These are phyloP conservation scores for Sebastes dallii DNA, from an alignment of 2,797 vertebrate species.

Conservation along the genomic window DNA sequence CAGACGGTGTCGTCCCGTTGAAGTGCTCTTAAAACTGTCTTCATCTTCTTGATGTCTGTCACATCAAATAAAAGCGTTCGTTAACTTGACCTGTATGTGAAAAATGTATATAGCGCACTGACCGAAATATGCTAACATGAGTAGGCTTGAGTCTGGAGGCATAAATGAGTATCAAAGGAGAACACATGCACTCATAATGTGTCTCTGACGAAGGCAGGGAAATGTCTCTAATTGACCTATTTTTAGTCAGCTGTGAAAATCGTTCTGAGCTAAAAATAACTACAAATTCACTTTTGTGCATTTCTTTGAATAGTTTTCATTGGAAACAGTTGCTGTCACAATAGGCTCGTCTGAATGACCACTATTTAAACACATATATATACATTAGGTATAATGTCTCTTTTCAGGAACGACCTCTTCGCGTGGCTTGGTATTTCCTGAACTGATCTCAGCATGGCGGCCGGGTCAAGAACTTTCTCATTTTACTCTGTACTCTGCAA, in stretches of 20 bases:
- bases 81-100: not conserved
- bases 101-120: not conserved
- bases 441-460: no score
- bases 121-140: not conserved
- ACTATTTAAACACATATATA: not conserved
- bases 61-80: not conserved
- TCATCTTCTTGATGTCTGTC: not conserved
- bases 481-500: no score
- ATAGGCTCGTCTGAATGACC: not conserved
- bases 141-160: not conserved
- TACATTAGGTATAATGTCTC: not conserved
- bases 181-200: not conserved
- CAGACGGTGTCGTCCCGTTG: not conserved
- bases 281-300: constrained; percentile 6
- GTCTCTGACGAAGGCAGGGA: constrained; percentile 16
- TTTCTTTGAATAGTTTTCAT: constrained; percentile 19
- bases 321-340: not conserved
- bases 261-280: constrained; percentile 65
- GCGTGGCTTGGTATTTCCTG: no score
- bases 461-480: no score
- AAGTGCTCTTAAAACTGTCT: not conserved
- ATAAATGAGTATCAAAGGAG: constrained; percentile 7
- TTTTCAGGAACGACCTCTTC: not conserved
- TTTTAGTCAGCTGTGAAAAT: constrained; percentile 70
- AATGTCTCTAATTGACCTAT: constrained; percentile 63